Conservation (phyloP, 2,888 invertebrate genomes). For the Eupithecia inturbata region DNA sequence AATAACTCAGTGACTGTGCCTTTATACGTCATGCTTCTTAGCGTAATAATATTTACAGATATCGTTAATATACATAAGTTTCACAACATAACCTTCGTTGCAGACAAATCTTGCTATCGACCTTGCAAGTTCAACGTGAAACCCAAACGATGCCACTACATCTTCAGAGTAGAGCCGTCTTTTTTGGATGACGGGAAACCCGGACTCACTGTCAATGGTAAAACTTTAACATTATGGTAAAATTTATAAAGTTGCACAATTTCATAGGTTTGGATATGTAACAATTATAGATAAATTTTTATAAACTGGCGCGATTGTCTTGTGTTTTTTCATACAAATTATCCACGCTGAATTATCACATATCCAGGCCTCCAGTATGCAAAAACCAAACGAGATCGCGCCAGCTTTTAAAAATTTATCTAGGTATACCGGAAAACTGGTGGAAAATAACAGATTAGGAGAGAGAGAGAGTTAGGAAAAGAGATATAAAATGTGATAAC, state of each 20-base stretch:
- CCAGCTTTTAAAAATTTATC: too few relatives aligned
- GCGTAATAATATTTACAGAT: conserved; percentile 13
- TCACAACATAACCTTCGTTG: conserved; percentile 43
- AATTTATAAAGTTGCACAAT: not conserved
- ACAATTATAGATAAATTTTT: not conserved
- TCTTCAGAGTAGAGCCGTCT: conserved; percentile 69
- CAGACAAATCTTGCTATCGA: conserved; percentile 75
- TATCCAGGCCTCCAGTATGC: too few relatives aligned
- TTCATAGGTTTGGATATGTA: not conserved
- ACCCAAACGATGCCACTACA: conserved; percentile 72
- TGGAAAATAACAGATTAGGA: too few relatives aligned
- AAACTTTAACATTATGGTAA: not conserved
- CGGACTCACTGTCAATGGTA: conserved; percentile 67
- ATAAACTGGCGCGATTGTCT: too few relatives aligned
- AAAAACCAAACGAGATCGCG: too few relatives aligned
- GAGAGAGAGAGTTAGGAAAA: not conserved
- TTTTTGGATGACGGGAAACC: conserved; percentile 63
- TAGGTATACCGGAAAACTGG: not conserved
- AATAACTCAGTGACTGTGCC: not conserved
- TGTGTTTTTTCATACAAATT: too few relatives aligned
- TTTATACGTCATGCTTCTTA: not conserved
- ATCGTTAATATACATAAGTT: conserved; percentile 16
- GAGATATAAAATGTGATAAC: too few relatives aligned
- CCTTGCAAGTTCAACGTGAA: conserved; percentile 82
- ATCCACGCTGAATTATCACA: too few relatives aligned